Percentiles rank a stretch among this genome's conserved stretches.
Evolutionary conservation across 2,113 vertebrate genomes (phyloP).

Genomic region (Mugil cephalus): DNA sequence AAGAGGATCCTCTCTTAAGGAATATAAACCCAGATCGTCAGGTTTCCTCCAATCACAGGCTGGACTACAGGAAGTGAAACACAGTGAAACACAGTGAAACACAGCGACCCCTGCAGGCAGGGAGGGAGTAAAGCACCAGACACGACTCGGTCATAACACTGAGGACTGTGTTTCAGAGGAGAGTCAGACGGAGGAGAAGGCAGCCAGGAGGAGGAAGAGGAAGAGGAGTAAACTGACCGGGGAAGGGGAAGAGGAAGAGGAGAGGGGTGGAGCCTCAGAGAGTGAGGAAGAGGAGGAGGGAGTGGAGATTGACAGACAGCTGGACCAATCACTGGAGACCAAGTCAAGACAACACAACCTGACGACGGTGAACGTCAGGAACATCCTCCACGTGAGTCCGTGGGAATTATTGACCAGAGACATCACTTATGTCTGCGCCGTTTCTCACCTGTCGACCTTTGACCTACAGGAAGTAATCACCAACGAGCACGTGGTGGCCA

Average conservation of each 20-base stretch:
- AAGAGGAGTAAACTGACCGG: constrained; percentile 19
- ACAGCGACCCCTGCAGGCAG: too few relatives aligned
- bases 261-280: constrained; percentile 33
- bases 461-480: constrained; percentile 94
- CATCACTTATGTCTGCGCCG: too few relatives aligned
- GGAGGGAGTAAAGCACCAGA: too few relatives aligned
- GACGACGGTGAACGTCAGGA: constrained; percentile 93
- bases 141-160: too few relatives aligned
- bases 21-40: too few relatives aligned
- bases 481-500: constrained; percentile 97
- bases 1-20: too few relatives aligned
- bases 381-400: constrained; percentile 93
- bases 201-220: constrained; percentile 40
- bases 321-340: constrained; percentile 92
- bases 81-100: too few relatives aligned
- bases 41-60: too few relatives aligned
- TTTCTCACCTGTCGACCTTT: too few relatives aligned
- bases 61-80: too few relatives aligned
- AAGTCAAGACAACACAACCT: constrained; percentile 96
- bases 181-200: constrained; percentile 73
- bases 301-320: constrained; percentile 88
- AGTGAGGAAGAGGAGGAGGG: constrained; percentile 68
- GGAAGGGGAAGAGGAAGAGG: constrained; percentile 68
- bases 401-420: too few relatives aligned
- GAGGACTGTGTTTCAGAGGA: constrained; percentile 72